Conservation (phyloP, 2,888 invertebrate genomes). For the Coelogynopora nodosa region DNA sequence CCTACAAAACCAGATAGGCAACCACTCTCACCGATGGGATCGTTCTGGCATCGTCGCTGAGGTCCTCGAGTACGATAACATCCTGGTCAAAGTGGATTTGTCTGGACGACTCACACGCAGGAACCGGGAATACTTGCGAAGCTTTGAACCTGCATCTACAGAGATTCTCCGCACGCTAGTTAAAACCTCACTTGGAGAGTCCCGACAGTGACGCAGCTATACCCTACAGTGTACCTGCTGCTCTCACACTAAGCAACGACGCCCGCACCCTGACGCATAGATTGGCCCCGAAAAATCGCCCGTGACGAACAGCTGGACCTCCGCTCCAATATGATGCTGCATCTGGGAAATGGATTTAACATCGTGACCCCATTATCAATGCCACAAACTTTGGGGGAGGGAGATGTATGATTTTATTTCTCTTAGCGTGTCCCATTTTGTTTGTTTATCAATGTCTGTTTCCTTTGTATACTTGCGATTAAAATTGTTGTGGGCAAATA, state of each 20-base stretch:
- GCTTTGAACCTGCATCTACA: conserved; percentile 8
- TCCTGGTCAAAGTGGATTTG: not conserved
- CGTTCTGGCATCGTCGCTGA: not conserved
- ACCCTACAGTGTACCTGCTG: not conserved
- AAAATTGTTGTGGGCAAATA: too few species aligned
- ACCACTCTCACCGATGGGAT: conserved; percentile 11
- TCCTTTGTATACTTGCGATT: too few species aligned
- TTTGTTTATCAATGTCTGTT: too few species aligned
- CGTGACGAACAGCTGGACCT: not conserved
- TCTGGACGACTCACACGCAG: not conserved
- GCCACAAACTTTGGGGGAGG: not conserved
- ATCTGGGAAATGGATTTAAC: conserved; percentile 8
- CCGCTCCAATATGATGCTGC: conserved; percentile 21
- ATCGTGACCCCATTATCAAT: not conserved
- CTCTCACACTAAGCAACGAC: not conserved
- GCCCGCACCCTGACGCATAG: not conserved
- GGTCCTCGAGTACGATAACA: not conserved
- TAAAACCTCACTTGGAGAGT: not conserved
- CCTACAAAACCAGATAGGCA: not conserved
- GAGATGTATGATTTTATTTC: too few species aligned
- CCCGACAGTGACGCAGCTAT: not conserved
- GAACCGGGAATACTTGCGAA: not conserved
- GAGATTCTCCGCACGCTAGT: not conserved
- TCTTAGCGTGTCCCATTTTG: too few species aligned
- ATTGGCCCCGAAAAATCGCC: not conserved